Percentiles rank a stretch among this genome's conserved stretches.
Conservation (phyloP, 1,140 invertebrate species). For the Zaprionus ghesquierei region DNA sequence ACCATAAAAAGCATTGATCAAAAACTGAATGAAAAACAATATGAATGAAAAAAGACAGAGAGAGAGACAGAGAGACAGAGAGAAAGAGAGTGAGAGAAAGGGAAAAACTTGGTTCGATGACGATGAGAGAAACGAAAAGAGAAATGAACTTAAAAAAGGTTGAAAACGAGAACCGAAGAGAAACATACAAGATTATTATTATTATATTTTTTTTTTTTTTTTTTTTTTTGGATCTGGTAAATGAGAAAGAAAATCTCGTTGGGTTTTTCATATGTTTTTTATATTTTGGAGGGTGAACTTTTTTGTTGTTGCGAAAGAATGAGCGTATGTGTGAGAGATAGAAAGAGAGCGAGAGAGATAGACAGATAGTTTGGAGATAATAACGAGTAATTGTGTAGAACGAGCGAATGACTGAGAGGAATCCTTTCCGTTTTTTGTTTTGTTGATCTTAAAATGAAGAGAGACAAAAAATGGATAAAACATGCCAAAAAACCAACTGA, state of each 20-base stretch:
- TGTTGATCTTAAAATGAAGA: conserved; percentile 9
- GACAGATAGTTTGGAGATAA: conserved; percentile 17
- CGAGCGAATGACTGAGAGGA: conserved; percentile 28
- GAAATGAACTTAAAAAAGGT: background rate
- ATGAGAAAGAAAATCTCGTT: conserved; percentile 34
- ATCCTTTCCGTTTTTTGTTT: conserved; percentile 26
- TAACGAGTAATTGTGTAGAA: conserved; percentile 37
- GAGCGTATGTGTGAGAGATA: conserved; percentile 18
- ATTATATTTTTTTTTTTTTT: no score
- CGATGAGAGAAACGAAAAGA: conserved; percentile 6
- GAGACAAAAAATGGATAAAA: background rate
- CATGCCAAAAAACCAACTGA: conserved; percentile 1
- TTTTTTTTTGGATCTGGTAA: conserved; percentile 36
- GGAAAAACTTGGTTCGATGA: conserved; percentile 12
- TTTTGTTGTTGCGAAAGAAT: conserved; percentile 49
- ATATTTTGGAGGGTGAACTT: conserved; percentile 28
- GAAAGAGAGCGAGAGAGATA: conserved; percentile 13
- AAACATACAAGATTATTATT: background rate
- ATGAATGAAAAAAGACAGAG: background rate
- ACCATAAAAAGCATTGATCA: conserved; percentile 71
- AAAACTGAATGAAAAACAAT: conserved; percentile 52
- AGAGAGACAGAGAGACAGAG: background rate
- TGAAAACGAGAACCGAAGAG: conserved; percentile 3
- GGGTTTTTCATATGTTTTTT: background rate
- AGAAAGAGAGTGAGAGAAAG: background rate